Evolutionary conservation across 2,888 invertebrate genomes (phyloP), one percentile per base, ranked within the genome.

Genomic region (Isoperla grammatica): DNA sequence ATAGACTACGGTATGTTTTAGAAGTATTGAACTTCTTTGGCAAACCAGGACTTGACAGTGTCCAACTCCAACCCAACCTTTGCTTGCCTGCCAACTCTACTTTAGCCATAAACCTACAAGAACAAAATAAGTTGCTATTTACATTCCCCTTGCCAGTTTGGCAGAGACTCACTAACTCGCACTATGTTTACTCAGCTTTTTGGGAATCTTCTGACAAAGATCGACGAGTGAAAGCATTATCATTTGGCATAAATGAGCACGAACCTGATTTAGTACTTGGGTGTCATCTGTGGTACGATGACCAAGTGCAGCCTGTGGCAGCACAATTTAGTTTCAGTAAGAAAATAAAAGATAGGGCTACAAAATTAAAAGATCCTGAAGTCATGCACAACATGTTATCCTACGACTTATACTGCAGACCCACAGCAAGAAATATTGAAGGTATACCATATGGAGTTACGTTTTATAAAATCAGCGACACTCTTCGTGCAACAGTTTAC

Each of bases 1-100:
- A 89, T 71, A 84, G 87, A 46, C 76, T 93, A 0, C 82, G 90
- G 65, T 90, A 90, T 74, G 90, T 93, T 0, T 73, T 93, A 12
- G 88, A 90, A 75, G 91, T 91, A 8, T 81, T 93, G 4, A 90
- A 91, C 72, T 90, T 91, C 71, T 93, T 93, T 70, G 91, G 92
- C 0, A 83, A 83, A 64, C 84, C 86, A 0, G 82, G 81, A 8
- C 71, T 78, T 22, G 76, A 77, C 0, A 76, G 79, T 71, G 68
- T 72, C 62, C 67, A 67, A 23, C 66, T 72, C 62, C 67, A 67
- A 23, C 66, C 69, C 13, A 77, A 79, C 9, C 78, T 79, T 61
- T 82, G 82, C 2, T 76, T 78, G 1, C 76, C 78, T 39, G 77
- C 79, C 56, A 80, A 80, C 56, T 78, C 79, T 1, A 78, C 79